These are phyloP conservation scores for Deilephila porcellus DNA, from an alignment of 2,888 invertebrate species.

Conservation along the genomic window DNA sequence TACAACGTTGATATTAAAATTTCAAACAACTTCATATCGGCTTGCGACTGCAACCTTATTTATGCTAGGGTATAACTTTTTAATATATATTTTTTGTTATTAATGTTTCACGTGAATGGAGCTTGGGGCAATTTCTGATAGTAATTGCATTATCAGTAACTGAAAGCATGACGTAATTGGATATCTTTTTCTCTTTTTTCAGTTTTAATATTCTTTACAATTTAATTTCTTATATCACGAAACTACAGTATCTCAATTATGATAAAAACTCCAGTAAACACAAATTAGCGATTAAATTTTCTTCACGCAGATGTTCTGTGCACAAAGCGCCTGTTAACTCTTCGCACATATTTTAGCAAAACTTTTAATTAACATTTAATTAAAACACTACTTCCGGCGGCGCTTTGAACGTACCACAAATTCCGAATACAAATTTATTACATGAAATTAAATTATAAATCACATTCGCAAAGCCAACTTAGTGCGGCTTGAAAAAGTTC, in stretches of 20 bases:
- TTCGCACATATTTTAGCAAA: constrained; percentile 18
- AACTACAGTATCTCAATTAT: neutral
- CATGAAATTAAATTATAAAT: constrained; percentile 37
- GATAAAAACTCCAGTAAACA: neutral
- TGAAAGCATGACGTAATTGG: too few species aligned
- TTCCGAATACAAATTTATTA: constrained; percentile 35
- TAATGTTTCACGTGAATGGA: too few species aligned
- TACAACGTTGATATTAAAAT: constrained; percentile 13
- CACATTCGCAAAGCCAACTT: constrained; percentile 40
- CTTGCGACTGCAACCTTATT: neutral
- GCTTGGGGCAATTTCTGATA: too few species aligned
- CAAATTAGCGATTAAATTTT: neutral
- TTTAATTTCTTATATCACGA: too few species aligned
- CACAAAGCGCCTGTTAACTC: constrained; percentile 12
- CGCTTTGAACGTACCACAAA: constrained; percentile 22
- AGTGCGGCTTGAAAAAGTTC: constrained; percentile 32
- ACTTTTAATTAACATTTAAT: constrained; percentile 27
- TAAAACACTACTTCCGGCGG: constrained; percentile 10
- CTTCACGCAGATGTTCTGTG: neutral
- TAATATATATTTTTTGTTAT: neutral
- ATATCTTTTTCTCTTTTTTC: too few species aligned
- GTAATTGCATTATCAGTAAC: too few species aligned
- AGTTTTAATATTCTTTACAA: too few species aligned
- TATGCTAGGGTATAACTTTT: neutral
- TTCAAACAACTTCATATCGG: neutral